Evolutionary conservation across 1,140 invertebrate genomes (phyloP).

Genomic region (Tribolium madens): DNA sequence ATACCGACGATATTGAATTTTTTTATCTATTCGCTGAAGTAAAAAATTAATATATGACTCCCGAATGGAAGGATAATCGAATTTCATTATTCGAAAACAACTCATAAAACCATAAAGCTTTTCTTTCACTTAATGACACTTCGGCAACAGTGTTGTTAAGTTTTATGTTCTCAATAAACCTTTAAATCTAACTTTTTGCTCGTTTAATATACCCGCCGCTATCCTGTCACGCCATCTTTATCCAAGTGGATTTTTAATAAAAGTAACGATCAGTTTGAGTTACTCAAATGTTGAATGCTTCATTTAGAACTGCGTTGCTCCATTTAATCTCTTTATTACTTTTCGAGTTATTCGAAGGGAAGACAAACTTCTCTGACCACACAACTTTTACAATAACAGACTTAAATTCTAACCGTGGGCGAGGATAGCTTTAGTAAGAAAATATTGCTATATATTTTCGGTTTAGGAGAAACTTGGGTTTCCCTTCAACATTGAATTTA

Average conservation of each 20-base stretch:
- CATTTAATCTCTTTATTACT: conserved; percentile 6
- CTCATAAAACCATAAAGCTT: conserved; percentile 13
- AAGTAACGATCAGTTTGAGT: conserved; percentile 9
- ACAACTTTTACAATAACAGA: not conserved
- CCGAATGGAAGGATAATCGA: not conserved
- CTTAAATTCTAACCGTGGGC: not conserved
- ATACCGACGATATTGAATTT: not conserved
- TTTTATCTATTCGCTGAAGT: not conserved
- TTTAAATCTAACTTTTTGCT: conserved; percentile 7
- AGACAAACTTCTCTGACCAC: not conserved
- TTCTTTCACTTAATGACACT: conserved; percentile 5
- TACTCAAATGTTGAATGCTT: conserved; percentile 1
- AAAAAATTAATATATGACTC: conserved; percentile 5
- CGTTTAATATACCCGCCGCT: conserved; percentile 6
- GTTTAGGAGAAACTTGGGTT: no score
- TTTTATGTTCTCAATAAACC: conserved; percentile 11
- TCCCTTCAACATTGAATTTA: no score
- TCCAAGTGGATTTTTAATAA: conserved; percentile 3
- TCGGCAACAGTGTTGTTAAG: conserved; percentile 11
- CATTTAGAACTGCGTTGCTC: not conserved
- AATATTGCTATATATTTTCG: not conserved
- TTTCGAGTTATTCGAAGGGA: not conserved
- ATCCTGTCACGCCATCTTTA: conserved; percentile 3
- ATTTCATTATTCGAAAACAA: conserved; percentile 1
- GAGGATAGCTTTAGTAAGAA: not conserved